These are phyloP conservation scores for Arnoldichthys spilopterus DNA, from an alignment of 2,797 vertebrate genomes.

Conservation along the genomic window DNA sequence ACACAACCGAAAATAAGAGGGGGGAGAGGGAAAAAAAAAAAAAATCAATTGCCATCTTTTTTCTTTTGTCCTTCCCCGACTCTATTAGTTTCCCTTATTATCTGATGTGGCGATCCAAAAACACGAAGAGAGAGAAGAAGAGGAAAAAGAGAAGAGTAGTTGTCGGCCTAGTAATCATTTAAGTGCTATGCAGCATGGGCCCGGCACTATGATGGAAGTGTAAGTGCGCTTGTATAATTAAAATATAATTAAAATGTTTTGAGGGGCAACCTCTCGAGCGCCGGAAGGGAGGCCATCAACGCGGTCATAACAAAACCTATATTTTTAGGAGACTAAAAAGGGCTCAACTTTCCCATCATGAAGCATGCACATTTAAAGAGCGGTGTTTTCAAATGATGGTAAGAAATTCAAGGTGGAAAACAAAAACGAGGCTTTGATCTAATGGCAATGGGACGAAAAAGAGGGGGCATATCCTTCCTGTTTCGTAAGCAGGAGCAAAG, in stretches of 20 bases:
- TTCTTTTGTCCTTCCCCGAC: conserved; percentile 71
- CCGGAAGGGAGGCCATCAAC: background rate
- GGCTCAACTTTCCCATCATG: background rate
- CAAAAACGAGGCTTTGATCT: too few species aligned
- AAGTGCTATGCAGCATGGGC: background rate
- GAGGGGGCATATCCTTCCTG: background rate
- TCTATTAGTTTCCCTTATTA: conserved; percentile 73
- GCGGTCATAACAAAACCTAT: too few species aligned
- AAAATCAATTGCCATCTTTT: conserved; percentile 73
- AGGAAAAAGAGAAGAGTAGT: conserved; percentile 30
- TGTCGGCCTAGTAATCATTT: background rate
- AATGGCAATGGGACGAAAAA: background rate
- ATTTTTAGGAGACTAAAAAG: too few species aligned
- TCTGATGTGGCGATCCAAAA: conserved; percentile 68
- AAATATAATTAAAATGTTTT: conserved; percentile 6
- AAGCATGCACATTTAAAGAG: background rate
- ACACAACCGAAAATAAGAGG: conserved; percentile 67
- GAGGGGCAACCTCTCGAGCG: background rate
- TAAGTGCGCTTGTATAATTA: background rate
- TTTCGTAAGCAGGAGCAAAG: background rate
- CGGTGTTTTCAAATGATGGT: too few species aligned
- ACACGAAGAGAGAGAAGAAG: conserved; percentile 20
- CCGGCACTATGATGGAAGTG: background rate
- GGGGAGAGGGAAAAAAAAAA: conserved; percentile 41
- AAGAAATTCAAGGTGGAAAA: too few species aligned